Base-by-base conservation (phyloP, 2,888 invertebrate species). In the Lepidocyrtinus sp. region DNA sequence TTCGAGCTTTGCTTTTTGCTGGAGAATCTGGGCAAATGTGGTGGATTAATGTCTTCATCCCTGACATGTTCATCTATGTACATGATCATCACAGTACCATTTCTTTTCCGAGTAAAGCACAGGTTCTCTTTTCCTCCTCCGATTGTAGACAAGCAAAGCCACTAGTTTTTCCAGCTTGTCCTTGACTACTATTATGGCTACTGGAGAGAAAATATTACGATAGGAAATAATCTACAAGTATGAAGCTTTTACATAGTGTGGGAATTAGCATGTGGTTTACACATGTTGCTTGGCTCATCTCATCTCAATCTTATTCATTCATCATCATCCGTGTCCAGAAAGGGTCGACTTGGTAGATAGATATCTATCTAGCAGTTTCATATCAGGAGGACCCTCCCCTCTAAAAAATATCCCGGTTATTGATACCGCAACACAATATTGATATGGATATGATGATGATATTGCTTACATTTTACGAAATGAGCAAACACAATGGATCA, bases 231-330 rank as follows among this genome's bases (percentile, higher is more conserved):
- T 59, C 22, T 59, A 59, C 12, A 50, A 50, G 15, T 59, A n/a
- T 59, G 3, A n/a, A 59, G 21, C 59, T 21, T 59, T 59, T 59
- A 59, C 21, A 21, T 27, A 45, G 73, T 82, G 83, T 84, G 84
- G 82, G 84, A 84, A 84, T 82, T 46, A 71, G 72, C 84, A 84
- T 84, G 79, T 84, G 84, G 80, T 72, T 70, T 78, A 62, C 83
- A 83, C 83, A 84, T 84, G 84, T 73, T 82, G 82, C 72, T 77
- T 36, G 12, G 69, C 69, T 50, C 71, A 68, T 62, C 72, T 50
- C 46, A 61, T 59, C 59, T 59, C 17, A 7, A 59, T 59, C 59
- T 9, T 59, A 59, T 61, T 25, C 71, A 77, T 72, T 64, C 71
- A 62, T 61, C 67, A 71, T 19, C 27, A 64, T 71, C 55, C 59